phyloP scores from a whole-genome alignment of 2,888 invertebrate genomes.

The Eupeodes luniger region DNA sequence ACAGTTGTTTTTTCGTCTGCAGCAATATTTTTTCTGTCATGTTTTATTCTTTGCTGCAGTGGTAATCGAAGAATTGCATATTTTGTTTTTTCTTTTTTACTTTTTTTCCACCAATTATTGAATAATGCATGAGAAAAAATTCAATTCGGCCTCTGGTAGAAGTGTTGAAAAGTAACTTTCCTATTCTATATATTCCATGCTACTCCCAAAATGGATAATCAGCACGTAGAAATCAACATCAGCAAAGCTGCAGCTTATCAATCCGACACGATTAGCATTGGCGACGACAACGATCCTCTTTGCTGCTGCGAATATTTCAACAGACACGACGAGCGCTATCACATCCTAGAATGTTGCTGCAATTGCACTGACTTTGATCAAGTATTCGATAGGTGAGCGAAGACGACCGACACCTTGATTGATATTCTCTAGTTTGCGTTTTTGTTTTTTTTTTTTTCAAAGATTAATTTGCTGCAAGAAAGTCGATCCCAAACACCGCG shows the following conservation, averaged over 20 bases:
- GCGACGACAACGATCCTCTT: conserved; percentile 80
- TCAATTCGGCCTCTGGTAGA: not conserved
- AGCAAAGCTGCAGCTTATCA: conserved; percentile 25
- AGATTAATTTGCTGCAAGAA: conserved; percentile 78
- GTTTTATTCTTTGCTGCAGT: conserved; percentile 59
- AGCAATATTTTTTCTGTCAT: conserved; percentile 58
- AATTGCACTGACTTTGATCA: conserved; percentile 86
- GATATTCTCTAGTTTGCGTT: not conserved
- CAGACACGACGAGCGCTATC: conserved; percentile 83
- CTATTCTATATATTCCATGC: conserved; percentile 60
- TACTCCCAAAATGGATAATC: conserved; percentile 42
- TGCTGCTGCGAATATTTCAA: conserved; percentile 87
- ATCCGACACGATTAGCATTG: conserved; percentile 55
- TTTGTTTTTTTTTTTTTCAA: conserved; percentile 44
- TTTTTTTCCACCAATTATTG: conserved; percentile 31
- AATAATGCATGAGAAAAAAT: conserved; percentile 41
- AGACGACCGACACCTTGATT: not conserved
- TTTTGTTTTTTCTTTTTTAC: conserved; percentile 28
- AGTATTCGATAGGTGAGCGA: conserved; percentile 85
- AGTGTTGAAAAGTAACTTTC: conserved; percentile 38
- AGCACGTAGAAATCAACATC: conserved; percentile 21
- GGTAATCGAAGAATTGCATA: conserved; percentile 64
- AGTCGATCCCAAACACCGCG: conserved; percentile 77
- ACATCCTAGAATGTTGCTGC: conserved; percentile 86
- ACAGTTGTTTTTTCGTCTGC: conserved; percentile 25